These are phyloP conservation scores for Rhyacichthys aspro DNA, from an alignment of 2,797 vertebrate species.

Conservation along the genomic window DNA sequence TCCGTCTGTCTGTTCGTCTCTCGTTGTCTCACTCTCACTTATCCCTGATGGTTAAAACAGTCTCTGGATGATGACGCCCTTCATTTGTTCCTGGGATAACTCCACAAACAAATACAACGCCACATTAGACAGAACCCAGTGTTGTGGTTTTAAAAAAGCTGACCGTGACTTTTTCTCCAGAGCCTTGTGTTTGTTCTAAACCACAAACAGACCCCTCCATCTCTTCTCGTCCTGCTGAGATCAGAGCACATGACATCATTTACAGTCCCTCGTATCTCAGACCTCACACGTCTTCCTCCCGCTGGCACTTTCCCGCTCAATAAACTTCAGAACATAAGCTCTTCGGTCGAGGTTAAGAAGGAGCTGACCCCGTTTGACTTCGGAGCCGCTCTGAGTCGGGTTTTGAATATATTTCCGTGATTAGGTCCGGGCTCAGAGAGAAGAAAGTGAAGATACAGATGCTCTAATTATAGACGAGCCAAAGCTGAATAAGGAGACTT, in stretches of 20 bases:
- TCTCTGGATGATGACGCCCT: slow-evolving; percentile 32
- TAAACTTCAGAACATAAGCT: slow-evolving; percentile 32
- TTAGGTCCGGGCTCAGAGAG: slow-evolving; percentile 69
- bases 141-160: too few relatives aligned
- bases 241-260: slow-evolving; percentile 67
- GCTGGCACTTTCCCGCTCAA: slow-evolving; percentile 35
- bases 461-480: slow-evolving; percentile 61
- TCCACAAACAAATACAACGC: slow-evolving; percentile 61
- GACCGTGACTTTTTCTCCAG: too few relatives aligned
- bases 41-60: slow-evolving; percentile 2
- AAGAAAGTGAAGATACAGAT: slow-evolving; percentile 43
- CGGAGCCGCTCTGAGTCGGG: slow-evolving; percentile 30
- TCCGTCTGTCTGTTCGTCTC: slow-evolving; percentile 15
- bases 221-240: slow-evolving; percentile 53
- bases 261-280: slow-evolving; percentile 45
- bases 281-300: slow-evolving; percentile 41
- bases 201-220: slow-evolving; percentile 67
- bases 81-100: slow-evolving; percentile 58
- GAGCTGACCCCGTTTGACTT: slow-evolving; percentile 30
- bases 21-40: slow-evolving; percentile 39
- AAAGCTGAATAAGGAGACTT: slow-evolving; percentile 47
- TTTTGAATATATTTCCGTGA: slow-evolving; percentile 65
- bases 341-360: slow-evolving; percentile 27
- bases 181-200: slow-evolving; percentile 48
- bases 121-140: slow-evolving; percentile 55